Conservation (phyloP, 2,888 invertebrate species). For the Corbicula japonica region DNA sequence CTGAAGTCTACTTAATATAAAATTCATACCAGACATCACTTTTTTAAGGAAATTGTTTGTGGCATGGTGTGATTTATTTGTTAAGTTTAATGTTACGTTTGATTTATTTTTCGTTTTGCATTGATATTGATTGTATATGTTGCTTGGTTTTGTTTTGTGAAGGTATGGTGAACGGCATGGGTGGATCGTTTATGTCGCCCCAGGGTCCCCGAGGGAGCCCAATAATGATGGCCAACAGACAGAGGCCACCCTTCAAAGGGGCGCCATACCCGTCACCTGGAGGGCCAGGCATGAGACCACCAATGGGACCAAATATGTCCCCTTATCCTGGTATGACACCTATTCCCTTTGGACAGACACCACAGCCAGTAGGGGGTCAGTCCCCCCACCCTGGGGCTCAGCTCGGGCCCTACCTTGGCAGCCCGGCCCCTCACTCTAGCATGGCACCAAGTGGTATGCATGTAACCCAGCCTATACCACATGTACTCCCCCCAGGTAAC, state of each 20-base stretch:
- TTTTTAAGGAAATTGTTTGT: no score
- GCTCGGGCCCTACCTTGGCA: conserved; percentile 57
- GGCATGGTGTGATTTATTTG: no score
- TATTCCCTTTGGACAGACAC: conserved; percentile 66
- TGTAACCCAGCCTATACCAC: conserved; percentile 58
- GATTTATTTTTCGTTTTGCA: conserved; percentile 45
- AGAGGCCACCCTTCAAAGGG: conserved; percentile 42
- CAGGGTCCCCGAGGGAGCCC: conserved; percentile 47
- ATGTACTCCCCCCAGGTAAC: conserved; percentile 48
- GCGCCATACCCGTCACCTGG: conserved; percentile 65
- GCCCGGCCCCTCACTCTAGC: conserved; percentile 59
- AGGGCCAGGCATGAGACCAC: conserved; percentile 57
- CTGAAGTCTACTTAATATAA: no score
- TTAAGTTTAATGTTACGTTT: conserved; percentile 9
- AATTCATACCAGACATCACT: no score
- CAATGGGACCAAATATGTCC: conserved; percentile 55
- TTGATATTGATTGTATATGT: conserved; percentile 50
- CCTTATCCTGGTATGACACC: conserved; percentile 69
- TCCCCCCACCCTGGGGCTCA: conserved; percentile 50
- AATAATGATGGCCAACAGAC: conserved; percentile 43
- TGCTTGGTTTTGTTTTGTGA: conserved; percentile 68
- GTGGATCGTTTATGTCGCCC: conserved; percentile 57
- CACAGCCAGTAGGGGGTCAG: conserved; percentile 54
- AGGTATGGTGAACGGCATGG: conserved; percentile 68
- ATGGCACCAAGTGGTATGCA: conserved; percentile 66